Conservation (phyloP, 2,888 invertebrate genomes). For the Osmoderma eremita region DNA sequence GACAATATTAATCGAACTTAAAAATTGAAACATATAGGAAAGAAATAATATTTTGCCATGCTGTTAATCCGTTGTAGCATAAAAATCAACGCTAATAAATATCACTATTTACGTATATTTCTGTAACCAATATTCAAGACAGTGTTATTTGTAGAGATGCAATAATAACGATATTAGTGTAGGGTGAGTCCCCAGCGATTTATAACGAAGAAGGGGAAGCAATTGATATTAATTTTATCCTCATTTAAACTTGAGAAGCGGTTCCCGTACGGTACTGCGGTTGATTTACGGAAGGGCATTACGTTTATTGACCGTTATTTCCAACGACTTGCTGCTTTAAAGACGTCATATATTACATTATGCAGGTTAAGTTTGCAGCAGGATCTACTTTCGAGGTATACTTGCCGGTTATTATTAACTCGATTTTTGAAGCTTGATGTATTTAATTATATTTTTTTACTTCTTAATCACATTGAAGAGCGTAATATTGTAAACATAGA, state of each 20-base stretch:
- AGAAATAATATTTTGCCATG: too few relatives aligned
- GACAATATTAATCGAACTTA: too few relatives aligned
- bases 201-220: slow-evolving; percentile 24
- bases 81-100: background rate
- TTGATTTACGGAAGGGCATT: slow-evolving; percentile 19
- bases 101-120: background rate
- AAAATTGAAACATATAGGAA: too few relatives aligned
- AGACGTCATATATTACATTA: slow-evolving; percentile 10
- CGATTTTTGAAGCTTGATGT: background rate
- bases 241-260: slow-evolving; percentile 26
- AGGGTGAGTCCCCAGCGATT: slow-evolving; percentile 21
- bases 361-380: slow-evolving; percentile 17
- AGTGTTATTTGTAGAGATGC: background rate
- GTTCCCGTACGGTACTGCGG: slow-evolving; percentile 3
- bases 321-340: slow-evolving; percentile 16
- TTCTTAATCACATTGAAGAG: too few relatives aligned
- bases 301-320: slow-evolving; percentile 30
- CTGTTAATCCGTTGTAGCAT: too few relatives aligned
- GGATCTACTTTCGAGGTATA: background rate
- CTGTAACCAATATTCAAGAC: slow-evolving; percentile 4
- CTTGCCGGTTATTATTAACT: background rate
- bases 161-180: slow-evolving; percentile 18
- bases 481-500: too few relatives aligned
- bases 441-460: too few relatives aligned
- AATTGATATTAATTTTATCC: slow-evolving; percentile 33